Evolutionary conservation across 2,888 invertebrate genomes (phyloP).

Genomic region (Dicycla oo): DNA sequence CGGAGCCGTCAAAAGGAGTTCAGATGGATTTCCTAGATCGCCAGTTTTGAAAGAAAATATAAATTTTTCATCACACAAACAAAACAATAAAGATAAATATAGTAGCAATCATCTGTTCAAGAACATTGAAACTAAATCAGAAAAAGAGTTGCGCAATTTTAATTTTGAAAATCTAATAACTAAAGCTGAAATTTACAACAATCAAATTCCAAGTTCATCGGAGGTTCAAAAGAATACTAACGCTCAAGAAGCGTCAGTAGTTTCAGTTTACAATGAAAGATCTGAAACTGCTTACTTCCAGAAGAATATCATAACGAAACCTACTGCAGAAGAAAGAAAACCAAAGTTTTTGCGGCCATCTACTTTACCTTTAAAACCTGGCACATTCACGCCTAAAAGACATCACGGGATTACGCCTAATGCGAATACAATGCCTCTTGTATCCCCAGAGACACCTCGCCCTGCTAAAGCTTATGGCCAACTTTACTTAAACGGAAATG

Average conservation of each 20-base stretch:
- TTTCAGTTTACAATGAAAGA: constrained; percentile 79
- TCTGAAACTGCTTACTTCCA: constrained; percentile 88
- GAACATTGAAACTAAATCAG: constrained; percentile 74
- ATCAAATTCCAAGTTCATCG: constrained; percentile 84
- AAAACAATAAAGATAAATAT: constrained; percentile 77
- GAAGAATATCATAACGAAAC: constrained; percentile 79
- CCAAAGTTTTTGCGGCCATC: constrained; percentile 95
- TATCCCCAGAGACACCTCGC: constrained; percentile 97
- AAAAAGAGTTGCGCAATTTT: constrained; percentile 83
- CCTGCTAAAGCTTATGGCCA: constrained; percentile 97
- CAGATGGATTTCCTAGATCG: constrained; percentile 80
- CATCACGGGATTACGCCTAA: constrained; percentile 96
- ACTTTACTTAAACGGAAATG: constrained; percentile 96
- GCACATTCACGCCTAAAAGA: constrained; percentile 94
- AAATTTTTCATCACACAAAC: constrained; percentile 73
- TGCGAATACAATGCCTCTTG: constrained; percentile 95
- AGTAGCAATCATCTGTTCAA: constrained; percentile 68
- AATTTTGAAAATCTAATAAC: constrained; percentile 89
- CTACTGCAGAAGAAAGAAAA: constrained; percentile 83
- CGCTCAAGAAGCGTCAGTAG: constrained; percentile 74
- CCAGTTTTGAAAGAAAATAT: constrained; percentile 80
- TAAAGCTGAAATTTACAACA: constrained; percentile 88
- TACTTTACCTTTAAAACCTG: constrained; percentile 95
- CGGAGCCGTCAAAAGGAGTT: constrained; percentile 78
- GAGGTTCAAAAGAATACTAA: constrained; percentile 85